Evolutionary conservation across 2,797 vertebrate species (phyloP).

Genomic region (Phrynocephalus forsythii): DNA sequence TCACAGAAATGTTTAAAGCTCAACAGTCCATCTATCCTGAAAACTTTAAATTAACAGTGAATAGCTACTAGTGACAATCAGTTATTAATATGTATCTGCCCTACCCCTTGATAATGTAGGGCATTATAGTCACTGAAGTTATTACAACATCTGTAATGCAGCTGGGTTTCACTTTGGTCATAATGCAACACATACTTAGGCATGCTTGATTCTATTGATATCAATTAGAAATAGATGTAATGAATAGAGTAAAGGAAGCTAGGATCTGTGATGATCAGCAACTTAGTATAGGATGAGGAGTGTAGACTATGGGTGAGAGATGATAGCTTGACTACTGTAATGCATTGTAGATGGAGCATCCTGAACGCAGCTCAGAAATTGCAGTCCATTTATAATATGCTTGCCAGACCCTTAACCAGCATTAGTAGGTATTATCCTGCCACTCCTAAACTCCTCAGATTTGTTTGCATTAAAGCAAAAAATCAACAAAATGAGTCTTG

Average conservation of each 20-base stretch:
- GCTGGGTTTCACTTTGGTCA: slow-evolving; percentile 13
- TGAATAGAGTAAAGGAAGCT: neutral
- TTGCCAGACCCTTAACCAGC: no score
- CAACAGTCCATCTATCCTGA: slow-evolving; percentile 3
- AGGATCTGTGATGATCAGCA: neutral
- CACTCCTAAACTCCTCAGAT: no score
- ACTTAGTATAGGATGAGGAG: neutral
- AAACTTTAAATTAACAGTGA: slow-evolving; percentile 27
- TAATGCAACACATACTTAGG: slow-evolving; percentile 12
- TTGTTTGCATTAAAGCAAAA: no score
- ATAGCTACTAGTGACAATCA: slow-evolving; percentile 20
- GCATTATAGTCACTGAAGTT: slow-evolving; percentile 11
- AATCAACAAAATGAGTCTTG: no score
- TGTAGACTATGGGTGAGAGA: neutral
- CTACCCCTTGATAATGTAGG: slow-evolving; percentile 10
- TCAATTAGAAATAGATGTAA: slow-evolving; percentile 8
- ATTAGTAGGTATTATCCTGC: no score
- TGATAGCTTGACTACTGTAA: neutral
- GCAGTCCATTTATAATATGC: neutral
- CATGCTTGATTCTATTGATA: slow-evolving; percentile 1
- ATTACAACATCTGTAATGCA: slow-evolving; percentile 36
- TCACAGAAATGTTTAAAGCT: slow-evolving; percentile 4
- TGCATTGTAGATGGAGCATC: neutral
- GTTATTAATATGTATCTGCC: slow-evolving; percentile 22
- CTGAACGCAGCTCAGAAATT: neutral